Evolutionary conservation across 2,113 vertebrate species (phyloP).

Genomic region (Agapornis roseicollis): DNA sequence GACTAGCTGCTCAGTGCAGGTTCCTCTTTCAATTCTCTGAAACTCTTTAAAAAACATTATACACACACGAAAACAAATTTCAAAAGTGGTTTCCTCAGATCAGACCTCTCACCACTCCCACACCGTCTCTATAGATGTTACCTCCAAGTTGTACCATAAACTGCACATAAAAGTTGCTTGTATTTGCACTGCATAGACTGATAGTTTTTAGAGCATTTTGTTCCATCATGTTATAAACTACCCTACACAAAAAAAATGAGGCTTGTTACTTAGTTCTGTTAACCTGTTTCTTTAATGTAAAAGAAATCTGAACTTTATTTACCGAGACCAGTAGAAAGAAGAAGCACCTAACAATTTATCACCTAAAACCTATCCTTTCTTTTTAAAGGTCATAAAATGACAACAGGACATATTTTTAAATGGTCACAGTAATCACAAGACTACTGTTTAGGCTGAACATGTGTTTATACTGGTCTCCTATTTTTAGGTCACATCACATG

Average conservation of each 20-base stretch:
- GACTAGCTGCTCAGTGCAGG: neutral
- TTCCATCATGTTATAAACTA: neutral
- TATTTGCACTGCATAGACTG: neutral
- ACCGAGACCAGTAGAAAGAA: neutral
- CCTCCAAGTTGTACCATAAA: neutral
- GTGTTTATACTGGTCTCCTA: neutral
- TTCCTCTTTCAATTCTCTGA: constrained; percentile 65
- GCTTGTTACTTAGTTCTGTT: neutral
- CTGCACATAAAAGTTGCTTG: neutral
- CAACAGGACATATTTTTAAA: constrained; percentile 69
- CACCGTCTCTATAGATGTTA: neutral
- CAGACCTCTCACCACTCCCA: neutral
- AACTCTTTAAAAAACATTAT: neutral
- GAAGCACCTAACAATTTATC: neutral
- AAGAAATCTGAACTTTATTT: neutral
- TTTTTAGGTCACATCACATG: constrained; percentile 31
- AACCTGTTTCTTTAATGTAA: neutral
- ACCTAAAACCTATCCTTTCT: neutral
- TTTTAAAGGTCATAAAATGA: neutral
- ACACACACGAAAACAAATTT: neutral
- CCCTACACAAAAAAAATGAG: neutral
- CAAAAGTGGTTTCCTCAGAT: constrained; percentile 13
- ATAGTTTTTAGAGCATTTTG: neutral
- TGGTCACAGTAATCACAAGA: constrained; percentile 42
- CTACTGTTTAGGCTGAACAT: neutral